Evolutionary conservation across 2,888 invertebrate species (phyloP), one percentile per base, ranked within the genome.

Genomic region (Apamea anceps): DNA sequence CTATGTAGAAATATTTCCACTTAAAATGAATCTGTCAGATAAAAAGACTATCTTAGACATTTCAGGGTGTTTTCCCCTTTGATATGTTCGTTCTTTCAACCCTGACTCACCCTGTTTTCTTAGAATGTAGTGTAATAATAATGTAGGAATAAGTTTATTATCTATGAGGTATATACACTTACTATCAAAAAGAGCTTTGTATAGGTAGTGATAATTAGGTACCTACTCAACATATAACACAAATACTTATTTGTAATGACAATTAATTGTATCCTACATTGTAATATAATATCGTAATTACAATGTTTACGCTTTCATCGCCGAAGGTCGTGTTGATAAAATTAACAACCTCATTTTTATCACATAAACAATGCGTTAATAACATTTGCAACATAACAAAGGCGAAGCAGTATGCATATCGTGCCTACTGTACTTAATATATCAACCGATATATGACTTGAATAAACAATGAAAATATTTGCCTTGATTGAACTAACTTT

Each of bases 271-370:
- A 85, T 76, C 68, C 13, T 54, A 76, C 82, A 86, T 81, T 89
- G 87, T 85, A 88, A 66, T 79, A 45, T 32, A 75, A 80, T 84
- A 84, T 82, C 85, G 84, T 81, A 86, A 86, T 86, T 87, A 79
- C 83, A 86, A 82, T 90, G 89, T 88, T 90, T 89, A 88, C 87
- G 81, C 89, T 91, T 91, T 90, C 90, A 91, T 90, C 89, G 85
- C 72, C 83, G 92, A 94, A 94, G 93, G 94, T 91, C 93, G 90
- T 71, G 68, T 82, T 89, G 92, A 93, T 93, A 91, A 88, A 87
- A 90, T 91, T 89, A 88, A 90, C 90, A 86, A 91, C 90, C 90
- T 91, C 89, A 87, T 91, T 90, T 90, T 90, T 90, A 91, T 91
- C 87, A 81, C 79, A 85, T 90, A 92, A 92, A 92, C 91, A 93